These are phyloP conservation scores for Artemia sinica DNA, from an alignment of 2,888 invertebrate species.

Conservation along the genomic window DNA sequence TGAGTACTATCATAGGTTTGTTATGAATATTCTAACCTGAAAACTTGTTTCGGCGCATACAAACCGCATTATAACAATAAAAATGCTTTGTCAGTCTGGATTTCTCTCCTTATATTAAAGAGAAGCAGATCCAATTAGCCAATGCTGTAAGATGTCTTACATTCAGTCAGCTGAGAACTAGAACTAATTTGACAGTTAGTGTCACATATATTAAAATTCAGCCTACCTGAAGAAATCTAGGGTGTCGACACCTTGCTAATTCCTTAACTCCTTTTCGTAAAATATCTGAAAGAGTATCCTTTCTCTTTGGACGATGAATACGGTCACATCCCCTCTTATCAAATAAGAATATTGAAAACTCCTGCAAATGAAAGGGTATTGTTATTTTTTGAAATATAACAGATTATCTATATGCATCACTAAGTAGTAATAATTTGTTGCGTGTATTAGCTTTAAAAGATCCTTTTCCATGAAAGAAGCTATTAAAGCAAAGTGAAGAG, in stretches of 20 bases:
- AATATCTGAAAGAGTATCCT: slow-evolving; percentile 77
- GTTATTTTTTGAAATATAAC: too few species aligned
- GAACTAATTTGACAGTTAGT: background rate
- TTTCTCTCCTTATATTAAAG: background rate
- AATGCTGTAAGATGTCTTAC: too few species aligned
- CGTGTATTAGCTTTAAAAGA: too few species aligned
- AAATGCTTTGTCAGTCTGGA: too few species aligned
- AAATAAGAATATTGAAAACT: slow-evolving; percentile 80
- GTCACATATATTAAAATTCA: background rate
- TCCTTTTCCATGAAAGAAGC: too few species aligned
- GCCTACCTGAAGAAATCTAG: slow-evolving; percentile 48
- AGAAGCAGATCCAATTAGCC: background rate
- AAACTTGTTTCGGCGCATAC: too few species aligned
- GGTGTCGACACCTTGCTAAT: slow-evolving; percentile 65
- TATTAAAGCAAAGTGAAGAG: too few species aligned
- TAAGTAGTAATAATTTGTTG: too few species aligned
- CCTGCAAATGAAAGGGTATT: slow-evolving; percentile 41
- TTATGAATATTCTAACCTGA: too few species aligned
- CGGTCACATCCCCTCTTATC: slow-evolving; percentile 84
- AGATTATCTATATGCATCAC: too few species aligned
- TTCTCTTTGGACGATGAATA: slow-evolving; percentile 72
- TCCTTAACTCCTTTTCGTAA: slow-evolving; percentile 58
- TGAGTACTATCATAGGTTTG: too few species aligned
- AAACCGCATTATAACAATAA: too few species aligned
- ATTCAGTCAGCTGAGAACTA: background rate